These are phyloP conservation scores for Ariolimax columbianus DNA, from an alignment of 2,888 invertebrate species.

Conservation along the genomic window DNA sequence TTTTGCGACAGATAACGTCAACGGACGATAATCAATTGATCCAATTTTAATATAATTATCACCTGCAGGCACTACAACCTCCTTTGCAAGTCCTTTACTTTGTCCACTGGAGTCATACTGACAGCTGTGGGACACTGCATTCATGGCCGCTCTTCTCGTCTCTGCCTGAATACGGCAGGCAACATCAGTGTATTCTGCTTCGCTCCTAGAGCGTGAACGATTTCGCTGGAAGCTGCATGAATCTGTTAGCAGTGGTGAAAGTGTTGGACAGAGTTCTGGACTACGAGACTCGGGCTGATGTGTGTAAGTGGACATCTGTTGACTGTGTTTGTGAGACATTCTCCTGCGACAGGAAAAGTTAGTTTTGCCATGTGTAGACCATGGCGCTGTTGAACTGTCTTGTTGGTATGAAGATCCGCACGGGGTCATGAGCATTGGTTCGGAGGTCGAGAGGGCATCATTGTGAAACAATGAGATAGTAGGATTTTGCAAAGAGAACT, in stretches of 20 bases:
- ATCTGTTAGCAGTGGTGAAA: neutral
- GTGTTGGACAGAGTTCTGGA: neutral
- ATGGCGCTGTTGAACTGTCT: neutral
- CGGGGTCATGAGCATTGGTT: slow-evolving; percentile 15
- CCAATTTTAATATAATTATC: neutral
- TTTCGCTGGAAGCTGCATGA: neutral
- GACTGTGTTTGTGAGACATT: neutral
- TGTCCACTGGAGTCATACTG: neutral
- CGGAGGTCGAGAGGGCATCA: slow-evolving; percentile 27
- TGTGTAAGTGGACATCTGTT: neutral
- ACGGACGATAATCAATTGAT: neutral
- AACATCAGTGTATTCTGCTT: neutral
- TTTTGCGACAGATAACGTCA: too few species aligned
- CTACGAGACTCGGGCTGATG: neutral
- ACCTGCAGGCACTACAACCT: slow-evolving; percentile 33
- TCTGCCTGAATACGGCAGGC: neutral
- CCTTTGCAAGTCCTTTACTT: neutral
- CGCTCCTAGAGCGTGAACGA: neutral
- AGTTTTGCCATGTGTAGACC: neutral
- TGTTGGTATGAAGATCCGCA: neutral
- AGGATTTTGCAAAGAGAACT: slow-evolving; percentile 20
- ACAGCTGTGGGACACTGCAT: neutral
- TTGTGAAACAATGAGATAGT: slow-evolving; percentile 30
- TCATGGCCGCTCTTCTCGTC: neutral
- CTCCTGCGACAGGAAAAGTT: neutral